These are phyloP conservation scores for Psittacula cyanocephala DNA, from an alignment of 2,113 vertebrate genomes.

Conservation along the genomic window DNA sequence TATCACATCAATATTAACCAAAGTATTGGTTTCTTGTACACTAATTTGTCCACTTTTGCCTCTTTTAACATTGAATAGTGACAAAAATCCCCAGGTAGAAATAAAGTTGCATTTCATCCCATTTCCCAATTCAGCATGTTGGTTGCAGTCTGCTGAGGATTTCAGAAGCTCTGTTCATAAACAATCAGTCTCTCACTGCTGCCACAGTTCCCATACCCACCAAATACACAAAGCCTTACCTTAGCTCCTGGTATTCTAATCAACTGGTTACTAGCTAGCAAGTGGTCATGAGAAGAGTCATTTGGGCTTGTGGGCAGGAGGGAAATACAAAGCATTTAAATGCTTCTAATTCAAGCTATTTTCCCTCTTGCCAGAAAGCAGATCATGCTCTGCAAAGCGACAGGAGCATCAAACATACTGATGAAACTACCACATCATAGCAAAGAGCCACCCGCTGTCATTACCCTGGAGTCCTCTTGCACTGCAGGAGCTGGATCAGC, in stretches of 20 bases:
- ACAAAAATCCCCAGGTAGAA: not conserved
- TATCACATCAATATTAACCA: not conserved
- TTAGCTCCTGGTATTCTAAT: not conserved
- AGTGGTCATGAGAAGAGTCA: not conserved
- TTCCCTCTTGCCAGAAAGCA: not conserved
- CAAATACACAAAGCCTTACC: not conserved
- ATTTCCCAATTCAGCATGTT: not conserved
- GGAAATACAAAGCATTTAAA: not conserved
- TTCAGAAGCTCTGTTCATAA: not conserved
- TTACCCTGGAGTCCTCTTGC: constrained; percentile 89
- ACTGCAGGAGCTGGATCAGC: constrained; percentile 80
- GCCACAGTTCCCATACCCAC: not conserved
- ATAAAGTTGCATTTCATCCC: not conserved
- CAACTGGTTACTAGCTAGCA: not conserved
- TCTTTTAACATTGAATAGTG: not conserved
- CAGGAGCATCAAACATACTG: not conserved
- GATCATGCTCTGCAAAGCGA: not conserved
- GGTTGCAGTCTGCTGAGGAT: not conserved
- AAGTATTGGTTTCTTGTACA: fast-evolving
- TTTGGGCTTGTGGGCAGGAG: not conserved
- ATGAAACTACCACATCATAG: not conserved
- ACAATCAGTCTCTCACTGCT: not conserved
- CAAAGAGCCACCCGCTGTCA: not conserved
- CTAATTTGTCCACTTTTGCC: fast-evolving
- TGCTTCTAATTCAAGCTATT: not conserved